Evolutionary conservation across 2,888 invertebrate species (phyloP).

Genomic region (Tholera decimalis): DNA sequence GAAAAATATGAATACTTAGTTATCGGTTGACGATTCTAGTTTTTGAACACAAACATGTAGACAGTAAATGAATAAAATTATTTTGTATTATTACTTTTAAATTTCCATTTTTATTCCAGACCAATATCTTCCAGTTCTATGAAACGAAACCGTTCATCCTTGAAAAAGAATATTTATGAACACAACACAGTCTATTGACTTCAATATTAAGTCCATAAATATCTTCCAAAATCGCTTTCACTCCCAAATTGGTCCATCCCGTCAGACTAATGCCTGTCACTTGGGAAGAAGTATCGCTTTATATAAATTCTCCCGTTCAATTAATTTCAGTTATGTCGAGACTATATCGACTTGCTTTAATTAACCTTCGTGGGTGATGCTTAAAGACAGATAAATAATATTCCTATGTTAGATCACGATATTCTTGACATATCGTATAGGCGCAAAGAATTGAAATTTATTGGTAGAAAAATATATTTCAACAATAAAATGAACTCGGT

Average conservation of each 20-base stretch:
- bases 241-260: conserved; percentile 59
- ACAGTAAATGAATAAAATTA: no score
- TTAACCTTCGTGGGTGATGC: conserved; percentile 77
- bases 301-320: conserved; percentile 86
- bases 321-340: conserved; percentile 86
- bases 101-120: neutral
- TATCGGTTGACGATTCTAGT: no score
- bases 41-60: no score
- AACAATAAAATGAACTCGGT: no score
- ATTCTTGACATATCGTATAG: neutral
- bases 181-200: conserved; percentile 23
- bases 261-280: conserved; percentile 80
- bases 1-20: no score
- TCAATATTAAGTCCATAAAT: conserved; percentile 40
- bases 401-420: conserved; percentile 18
- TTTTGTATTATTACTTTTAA: no score
- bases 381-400: conserved; percentile 38
- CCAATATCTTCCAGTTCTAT: neutral
- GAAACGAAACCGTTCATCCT: neutral
- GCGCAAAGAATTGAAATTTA: no score
- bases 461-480: no score
- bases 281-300: conserved; percentile 85
- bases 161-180: conserved; percentile 26
- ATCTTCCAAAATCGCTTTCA: conserved; percentile 54
- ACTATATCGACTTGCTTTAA: conserved; percentile 81